Conservation (phyloP, 1,140 invertebrate genomes). For the Drosophila bifasciata region DNA sequence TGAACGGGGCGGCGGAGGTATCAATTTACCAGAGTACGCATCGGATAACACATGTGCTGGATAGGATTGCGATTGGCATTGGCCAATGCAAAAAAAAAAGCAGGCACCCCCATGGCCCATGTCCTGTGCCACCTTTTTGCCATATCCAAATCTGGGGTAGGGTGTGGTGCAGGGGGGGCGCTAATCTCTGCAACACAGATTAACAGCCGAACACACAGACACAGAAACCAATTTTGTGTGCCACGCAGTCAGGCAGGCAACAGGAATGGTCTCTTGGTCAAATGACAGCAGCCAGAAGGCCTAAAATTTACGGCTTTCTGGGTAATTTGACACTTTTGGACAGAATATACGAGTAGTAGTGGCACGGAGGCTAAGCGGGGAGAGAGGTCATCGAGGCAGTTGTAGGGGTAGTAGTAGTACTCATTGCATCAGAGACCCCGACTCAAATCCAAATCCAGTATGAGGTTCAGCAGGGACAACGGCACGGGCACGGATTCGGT, state of each 20-base stretch:
- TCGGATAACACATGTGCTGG: constrained; percentile 62
- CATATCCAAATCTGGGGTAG: constrained; percentile 43
- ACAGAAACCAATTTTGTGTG: constrained; percentile 65
- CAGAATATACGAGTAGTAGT: constrained; percentile 49
- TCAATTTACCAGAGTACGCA: constrained; percentile 70
- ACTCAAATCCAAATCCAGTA: background rate
- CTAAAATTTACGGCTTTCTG: constrained; percentile 76
- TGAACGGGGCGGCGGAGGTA: constrained; percentile 55
- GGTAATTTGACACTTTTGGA: constrained; percentile 76
- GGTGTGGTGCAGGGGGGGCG: constrained; percentile 47
- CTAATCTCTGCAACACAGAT: constrained; percentile 77
- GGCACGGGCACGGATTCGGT: background rate
- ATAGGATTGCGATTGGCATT: background rate
- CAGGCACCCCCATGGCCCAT: constrained; percentile 16
- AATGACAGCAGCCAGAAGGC: constrained; percentile 75
- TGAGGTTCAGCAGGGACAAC: constrained; percentile 15
- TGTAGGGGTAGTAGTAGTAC: constrained; percentile 6
- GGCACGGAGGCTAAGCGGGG: background rate
- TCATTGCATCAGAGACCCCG: constrained; percentile 28
- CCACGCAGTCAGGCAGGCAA: constrained; percentile 28
- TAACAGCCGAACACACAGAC: constrained; percentile 56
- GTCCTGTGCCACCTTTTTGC: constrained; percentile 66
- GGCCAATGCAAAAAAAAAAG: constrained; percentile 41
- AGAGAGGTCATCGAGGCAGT: constrained; percentile 6
- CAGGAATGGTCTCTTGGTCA: constrained; percentile 41